A percentile compares a stretch with the other conserved stretches of the same genome.
These are phyloP conservation scores for Riptortus pedestris DNA, from an alignment of 1,140 invertebrate genomes.

Conservation along the genomic window DNA sequence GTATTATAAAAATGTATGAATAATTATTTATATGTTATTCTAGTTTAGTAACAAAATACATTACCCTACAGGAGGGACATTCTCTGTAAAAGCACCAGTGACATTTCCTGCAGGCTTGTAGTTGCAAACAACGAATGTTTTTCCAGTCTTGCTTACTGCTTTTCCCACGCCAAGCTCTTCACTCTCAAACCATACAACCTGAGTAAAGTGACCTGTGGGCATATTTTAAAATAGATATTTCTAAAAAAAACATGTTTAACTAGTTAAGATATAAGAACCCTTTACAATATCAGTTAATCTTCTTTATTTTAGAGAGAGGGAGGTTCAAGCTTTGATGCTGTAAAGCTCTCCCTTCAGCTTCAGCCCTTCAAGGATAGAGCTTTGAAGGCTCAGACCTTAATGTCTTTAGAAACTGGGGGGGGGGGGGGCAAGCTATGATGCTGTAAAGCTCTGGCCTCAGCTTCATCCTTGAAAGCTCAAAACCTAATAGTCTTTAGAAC, in stretches of 20 bases:
- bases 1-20: too few species aligned
- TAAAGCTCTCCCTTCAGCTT: too few species aligned
- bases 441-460: too few species aligned
- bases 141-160: constrained; percentile 52
- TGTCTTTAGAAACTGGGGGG: too few species aligned
- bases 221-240: neutral
- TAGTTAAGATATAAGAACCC: too few species aligned
- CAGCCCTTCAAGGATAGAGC: too few species aligned
- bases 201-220: constrained; percentile 35
- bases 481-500: too few species aligned
- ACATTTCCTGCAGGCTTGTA: constrained; percentile 79
- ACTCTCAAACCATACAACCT: constrained; percentile 51
- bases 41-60: too few species aligned
- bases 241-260: neutral
- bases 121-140: constrained; percentile 70
- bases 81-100: constrained; percentile 39
- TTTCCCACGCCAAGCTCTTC: constrained; percentile 65
- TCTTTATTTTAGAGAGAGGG: constrained; percentile 50
- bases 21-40: too few species aligned
- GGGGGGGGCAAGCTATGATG: too few species aligned
- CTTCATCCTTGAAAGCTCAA: too few species aligned
- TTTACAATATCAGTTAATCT: too few species aligned
- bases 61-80: constrained; percentile 49
- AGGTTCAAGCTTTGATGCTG: constrained; percentile 63
- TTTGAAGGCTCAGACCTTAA: constrained; percentile 57